phyloP scores from a whole-genome alignment of 2,113 vertebrate species.

The Psettodes erumei region DNA sequence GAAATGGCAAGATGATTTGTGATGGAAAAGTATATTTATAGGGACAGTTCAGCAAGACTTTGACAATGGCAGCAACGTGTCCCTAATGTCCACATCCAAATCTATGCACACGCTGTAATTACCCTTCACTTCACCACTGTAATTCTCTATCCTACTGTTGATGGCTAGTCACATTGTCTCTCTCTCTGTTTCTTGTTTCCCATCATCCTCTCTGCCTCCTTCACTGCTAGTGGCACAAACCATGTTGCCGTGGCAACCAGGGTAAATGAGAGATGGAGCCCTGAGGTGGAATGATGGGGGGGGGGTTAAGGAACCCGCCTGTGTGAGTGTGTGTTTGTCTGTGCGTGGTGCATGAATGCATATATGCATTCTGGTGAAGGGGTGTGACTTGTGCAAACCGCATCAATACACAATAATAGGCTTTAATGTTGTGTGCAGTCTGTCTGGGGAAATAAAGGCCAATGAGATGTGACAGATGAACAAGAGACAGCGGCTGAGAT shows the following conservation, averaged over 20 bases:
- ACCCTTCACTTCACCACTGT: constrained; percentile 12
- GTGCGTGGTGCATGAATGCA: not conserved
- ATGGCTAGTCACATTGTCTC: constrained; percentile 35
- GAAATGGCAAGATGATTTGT: too few relatives aligned
- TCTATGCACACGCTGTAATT: constrained; percentile 12
- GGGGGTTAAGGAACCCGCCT: not conserved
- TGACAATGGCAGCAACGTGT: too few relatives aligned
- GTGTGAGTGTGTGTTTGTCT: constrained; percentile 27
- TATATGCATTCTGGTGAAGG: constrained; percentile 14
- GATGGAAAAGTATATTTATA: too few relatives aligned
- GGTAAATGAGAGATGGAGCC: constrained; percentile 67
- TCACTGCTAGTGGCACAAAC: constrained; percentile 50
- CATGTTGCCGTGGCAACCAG: constrained; percentile 73
- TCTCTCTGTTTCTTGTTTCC: constrained; percentile 34
- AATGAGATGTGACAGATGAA: constrained; percentile 53
- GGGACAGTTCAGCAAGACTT: too few relatives aligned
- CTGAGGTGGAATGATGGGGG: constrained; percentile 49
- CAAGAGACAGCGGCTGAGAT: constrained; percentile 11
- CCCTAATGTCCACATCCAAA: too few relatives aligned
- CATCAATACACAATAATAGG: constrained; percentile 29
- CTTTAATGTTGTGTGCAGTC: constrained; percentile 24
- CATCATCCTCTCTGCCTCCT: constrained; percentile 51
- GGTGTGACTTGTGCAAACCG: constrained; percentile 10
- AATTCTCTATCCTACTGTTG: constrained; percentile 33
- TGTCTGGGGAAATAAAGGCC: constrained; percentile 52